Evolutionary conservation across 2,797 vertebrate species (phyloP), one percentile per base, ranked within the genome.

Genomic region (Oreortyx pictus): DNA sequence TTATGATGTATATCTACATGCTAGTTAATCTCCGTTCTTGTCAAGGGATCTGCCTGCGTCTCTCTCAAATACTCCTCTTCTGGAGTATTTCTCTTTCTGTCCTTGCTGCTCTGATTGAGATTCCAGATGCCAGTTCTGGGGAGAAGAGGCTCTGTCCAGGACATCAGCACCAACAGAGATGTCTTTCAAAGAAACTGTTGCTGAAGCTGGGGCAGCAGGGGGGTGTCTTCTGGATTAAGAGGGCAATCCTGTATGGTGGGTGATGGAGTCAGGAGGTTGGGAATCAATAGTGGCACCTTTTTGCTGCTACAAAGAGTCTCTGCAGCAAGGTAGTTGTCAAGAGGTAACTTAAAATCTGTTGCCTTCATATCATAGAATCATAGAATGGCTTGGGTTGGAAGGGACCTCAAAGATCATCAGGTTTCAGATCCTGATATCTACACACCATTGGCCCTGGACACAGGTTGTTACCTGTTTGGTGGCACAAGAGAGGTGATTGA

Each of bases 1-100:
- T 86, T 93, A 57, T 78, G 88, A 96, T 93, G 83, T 87, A 49
- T 89, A 94, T 90, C 86, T 92, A 56, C 90, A 90, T 92, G 84
- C 75, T 83, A 85, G 86, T 90, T 92, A 83, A 90, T 94, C 90
- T 89, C 70, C 78, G 59, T 73, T 50, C 17, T 31, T 95, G 80
- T 81, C 83, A 90, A 92, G 61, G 74, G 52, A 44, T 86, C 86
- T 90, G 72, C 33, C 68, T 77, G 27, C 87, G 90, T 29, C 18
- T 89, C 57, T 91, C 56, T 61, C 52, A 71, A 24, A 64, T 61
- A 31, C 7, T 86, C 20, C 20, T 68, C 20, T 59, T 67, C 33
- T 13, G 33, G 33, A 31, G 13, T 41, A 14, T 14, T 41, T 41
- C 39, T 41, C 39, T 79, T 71, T 79, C 27, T 29, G 39, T 52